Conservation (phyloP, 2,888 invertebrate species). For the Bimastos eiseni region DNA sequence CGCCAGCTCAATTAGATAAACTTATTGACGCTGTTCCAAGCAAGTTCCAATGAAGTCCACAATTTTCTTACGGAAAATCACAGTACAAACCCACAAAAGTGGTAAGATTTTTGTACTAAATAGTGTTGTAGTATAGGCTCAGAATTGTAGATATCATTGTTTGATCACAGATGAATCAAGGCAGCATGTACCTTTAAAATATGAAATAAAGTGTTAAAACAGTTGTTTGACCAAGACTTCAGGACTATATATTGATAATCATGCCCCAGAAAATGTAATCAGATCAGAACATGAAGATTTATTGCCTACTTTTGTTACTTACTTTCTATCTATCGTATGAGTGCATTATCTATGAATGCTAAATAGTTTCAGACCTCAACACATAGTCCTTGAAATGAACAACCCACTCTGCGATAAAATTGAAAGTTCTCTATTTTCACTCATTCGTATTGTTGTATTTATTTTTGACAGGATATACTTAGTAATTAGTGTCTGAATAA, state of each 20-base stretch:
- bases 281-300: background rate
- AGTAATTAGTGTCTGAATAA: background rate
- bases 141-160: too few relatives aligned
- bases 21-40: too few relatives aligned
- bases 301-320: background rate
- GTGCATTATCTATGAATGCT: background rate
- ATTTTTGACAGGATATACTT: background rate
- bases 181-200: background rate
- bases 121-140: background rate
- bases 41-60: too few relatives aligned
- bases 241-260: background rate
- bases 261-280: background rate
- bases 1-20: too few relatives aligned
- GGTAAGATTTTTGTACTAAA: background rate
- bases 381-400: background rate
- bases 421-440: background rate
- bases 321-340: background rate
- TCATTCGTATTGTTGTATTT: background rate
- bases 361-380: background rate
- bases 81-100: background rate
- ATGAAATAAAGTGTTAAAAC: background rate
- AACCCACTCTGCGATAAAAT: background rate
- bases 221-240: background rate
- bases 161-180: background rate
- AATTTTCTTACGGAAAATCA: background rate